phyloP scores from a whole-genome alignment of 2,888 invertebrate species.

The Orchestes rusci region DNA sequence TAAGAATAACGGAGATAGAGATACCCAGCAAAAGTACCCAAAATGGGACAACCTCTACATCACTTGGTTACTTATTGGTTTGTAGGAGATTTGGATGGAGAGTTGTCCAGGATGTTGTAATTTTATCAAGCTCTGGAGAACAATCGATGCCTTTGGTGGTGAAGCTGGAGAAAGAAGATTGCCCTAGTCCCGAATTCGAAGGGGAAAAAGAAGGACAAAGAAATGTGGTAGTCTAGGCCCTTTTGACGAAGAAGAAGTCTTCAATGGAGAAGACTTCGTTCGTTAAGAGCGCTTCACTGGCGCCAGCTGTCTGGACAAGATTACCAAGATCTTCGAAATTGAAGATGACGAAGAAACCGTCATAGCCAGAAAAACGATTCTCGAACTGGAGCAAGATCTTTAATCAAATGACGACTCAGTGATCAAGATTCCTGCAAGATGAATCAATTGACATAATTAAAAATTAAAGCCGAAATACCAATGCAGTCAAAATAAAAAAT shows the following conservation, averaged over 20 bases:
- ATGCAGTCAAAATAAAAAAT: too few species aligned
- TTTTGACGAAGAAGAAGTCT: conserved; percentile 62
- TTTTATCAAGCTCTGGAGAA: conserved; percentile 53
- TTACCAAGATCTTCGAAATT: conserved; percentile 55
- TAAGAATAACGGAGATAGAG: too few species aligned
- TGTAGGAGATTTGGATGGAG: conserved; percentile 72
- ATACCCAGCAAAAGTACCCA: too few species aligned
- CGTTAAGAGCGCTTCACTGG: conserved; percentile 74
- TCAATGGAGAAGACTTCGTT: conserved; percentile 81
- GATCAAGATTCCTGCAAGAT: conserved; percentile 45
- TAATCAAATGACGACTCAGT: conserved; percentile 61
- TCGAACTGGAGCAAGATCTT: conserved; percentile 70
- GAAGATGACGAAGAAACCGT: conserved; percentile 47
- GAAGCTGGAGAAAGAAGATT: conserved; percentile 42
- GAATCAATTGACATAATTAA: too few species aligned
- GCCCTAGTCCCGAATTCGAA: too few species aligned
- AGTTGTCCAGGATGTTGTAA: conserved; percentile 63
- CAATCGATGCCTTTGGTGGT: conserved; percentile 55
- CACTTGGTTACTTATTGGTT: conserved; percentile 83
- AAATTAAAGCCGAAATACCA: too few species aligned
- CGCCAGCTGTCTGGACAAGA: conserved; percentile 64
- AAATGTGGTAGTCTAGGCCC: conserved; percentile 79
- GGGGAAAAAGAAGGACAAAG: conserved; percentile 59
- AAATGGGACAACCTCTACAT: too few species aligned
- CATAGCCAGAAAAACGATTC: conserved; percentile 62